Base-by-base conservation (phyloP, 53 echinoderm and acorn worm genomes). In the Apostichopus leukothele region DNA sequence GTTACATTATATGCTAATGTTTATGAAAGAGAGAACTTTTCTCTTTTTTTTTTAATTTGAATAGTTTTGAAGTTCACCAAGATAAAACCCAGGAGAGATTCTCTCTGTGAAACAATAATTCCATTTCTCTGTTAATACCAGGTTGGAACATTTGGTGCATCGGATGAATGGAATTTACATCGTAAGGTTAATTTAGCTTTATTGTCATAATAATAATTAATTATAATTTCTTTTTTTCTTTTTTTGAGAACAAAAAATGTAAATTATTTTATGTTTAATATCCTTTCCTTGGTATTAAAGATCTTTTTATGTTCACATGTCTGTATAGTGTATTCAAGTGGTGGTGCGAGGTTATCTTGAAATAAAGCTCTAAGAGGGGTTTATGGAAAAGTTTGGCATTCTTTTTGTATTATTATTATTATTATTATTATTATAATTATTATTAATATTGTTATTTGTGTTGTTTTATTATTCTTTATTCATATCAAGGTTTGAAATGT, bases 401-500 rank as follows among this genome's bases (percentile, higher is more conserved):
- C n/a, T 71, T 71, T 71, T 19, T 6, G 39, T 39, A 39, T 39
- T 39, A 39, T 39, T 39, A 39, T 39, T 27, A 27, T 27, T 27
- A 27, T 27, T 27, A 27, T 27, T 39, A 39, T 39, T 39, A 39
- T 39, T 39, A 63, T 63, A 7, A 63, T 63, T 63, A 13, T 16
- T 39, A 39, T 39, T 39, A 39, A 39, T 39, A 39, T 39, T 71
- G 18, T n/a, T 71, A 71, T 71, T 18, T 71, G 71, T 71, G 20
- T 71, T 71, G 71, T 71, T 71, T 71, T 5, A 6, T 71, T 71
- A 71, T 71, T 18, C 18, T 18, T 71, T 71, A 18, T n/a, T 71
- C 71, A 71, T 71, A 71, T 71, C 71, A 71, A 71, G 71, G 71
- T 71, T 71, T 71, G 71, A 71, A 19, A 71, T 71, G 71, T 71